phyloP scores from a whole-genome alignment of 2,888 invertebrate species.

The Graphium colonna region DNA sequence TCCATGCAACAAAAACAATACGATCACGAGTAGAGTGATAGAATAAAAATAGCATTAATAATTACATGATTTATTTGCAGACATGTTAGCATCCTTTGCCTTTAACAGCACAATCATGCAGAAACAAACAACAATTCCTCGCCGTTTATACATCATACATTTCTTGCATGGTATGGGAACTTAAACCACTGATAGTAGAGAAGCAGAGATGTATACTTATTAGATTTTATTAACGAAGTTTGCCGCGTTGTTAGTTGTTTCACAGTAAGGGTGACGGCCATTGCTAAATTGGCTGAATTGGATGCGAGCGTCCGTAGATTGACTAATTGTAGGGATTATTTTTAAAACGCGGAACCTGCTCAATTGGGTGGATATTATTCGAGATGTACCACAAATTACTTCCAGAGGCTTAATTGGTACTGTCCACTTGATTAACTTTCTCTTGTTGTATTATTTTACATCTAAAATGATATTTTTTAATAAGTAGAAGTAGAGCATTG shows the following conservation, averaged over 20 bases:
- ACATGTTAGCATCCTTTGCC: slow-evolving; percentile 9
- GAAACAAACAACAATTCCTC: no score
- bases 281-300: slow-evolving; percentile 53
- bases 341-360: slow-evolving; percentile 47
- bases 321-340: slow-evolving; percentile 60
- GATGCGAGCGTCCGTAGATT: slow-evolving; percentile 43
- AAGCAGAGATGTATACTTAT: not conserved
- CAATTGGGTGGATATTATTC: slow-evolving; percentile 23
- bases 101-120: not conserved
- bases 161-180: not conserved
- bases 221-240: not conserved
- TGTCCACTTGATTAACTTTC: not conserved
- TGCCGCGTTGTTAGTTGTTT: not conserved
- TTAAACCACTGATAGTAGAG: not conserved
- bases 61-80: slow-evolving; percentile 18
- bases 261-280: slow-evolving; percentile 16
- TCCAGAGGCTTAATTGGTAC: not conserved
- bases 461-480: no score
- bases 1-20: not conserved
- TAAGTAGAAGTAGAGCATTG: no score
- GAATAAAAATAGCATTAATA: slow-evolving; percentile 13
- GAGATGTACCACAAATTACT: not conserved
- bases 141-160: not conserved
- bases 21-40: slow-evolving; percentile 2
- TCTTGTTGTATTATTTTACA: no score